A percentile compares a stretch with the other conserved stretches of the same genome.
phyloP scores from a whole-genome alignment of 2,113 vertebrate genomes.

The Bos javanicus region DNA sequence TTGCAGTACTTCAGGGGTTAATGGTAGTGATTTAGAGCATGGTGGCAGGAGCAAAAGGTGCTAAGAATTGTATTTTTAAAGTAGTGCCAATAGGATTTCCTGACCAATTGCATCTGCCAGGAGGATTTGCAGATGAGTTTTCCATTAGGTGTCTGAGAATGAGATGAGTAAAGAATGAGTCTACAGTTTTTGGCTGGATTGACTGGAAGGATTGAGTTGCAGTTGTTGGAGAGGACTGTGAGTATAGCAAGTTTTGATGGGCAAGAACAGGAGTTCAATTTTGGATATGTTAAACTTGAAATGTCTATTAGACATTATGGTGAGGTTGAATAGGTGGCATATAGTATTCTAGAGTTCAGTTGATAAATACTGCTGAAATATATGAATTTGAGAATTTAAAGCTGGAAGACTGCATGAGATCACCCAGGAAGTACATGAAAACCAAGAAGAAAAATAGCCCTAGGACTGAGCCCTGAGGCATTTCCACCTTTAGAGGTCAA shows the following conservation, averaged over 20 bases:
- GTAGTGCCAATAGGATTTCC: background rate
- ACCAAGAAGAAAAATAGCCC: background rate
- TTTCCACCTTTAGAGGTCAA: background rate
- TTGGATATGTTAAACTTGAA: background rate
- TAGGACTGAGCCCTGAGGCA: background rate
- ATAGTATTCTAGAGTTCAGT: background rate
- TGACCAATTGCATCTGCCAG: background rate
- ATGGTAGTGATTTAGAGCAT: background rate
- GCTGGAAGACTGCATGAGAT: background rate
- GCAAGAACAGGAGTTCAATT: background rate
- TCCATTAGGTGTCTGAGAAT: background rate
- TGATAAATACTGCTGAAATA: background rate
- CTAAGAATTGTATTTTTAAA: background rate
- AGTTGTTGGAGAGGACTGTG: background rate
- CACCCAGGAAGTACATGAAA: background rate
- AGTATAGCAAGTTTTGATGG: background rate
- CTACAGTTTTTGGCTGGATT: background rate
- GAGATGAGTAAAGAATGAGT: background rate
- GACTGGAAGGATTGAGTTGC: background rate
- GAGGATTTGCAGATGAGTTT: constrained; percentile 21
- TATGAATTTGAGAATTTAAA: background rate
- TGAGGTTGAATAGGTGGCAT: background rate
- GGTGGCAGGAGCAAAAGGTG: background rate
- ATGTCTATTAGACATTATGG: background rate
- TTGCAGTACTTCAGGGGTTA: background rate